These are phyloP conservation scores for Neolamprologus hecqui DNA, from an alignment of 2,113 vertebrate species.

Conservation along the genomic window DNA sequence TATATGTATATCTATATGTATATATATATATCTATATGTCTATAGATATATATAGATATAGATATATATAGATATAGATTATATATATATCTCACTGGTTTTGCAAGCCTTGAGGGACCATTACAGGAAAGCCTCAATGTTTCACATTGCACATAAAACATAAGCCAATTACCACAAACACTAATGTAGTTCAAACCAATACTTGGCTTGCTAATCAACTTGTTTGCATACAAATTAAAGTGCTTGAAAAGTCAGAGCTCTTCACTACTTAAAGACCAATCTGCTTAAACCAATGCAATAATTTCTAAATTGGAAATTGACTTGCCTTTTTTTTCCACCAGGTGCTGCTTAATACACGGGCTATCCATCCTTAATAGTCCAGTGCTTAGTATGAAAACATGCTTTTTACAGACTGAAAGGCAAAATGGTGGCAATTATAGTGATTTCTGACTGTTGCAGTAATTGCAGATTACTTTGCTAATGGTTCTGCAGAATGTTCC, in stretches of 20 bases:
- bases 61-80: no score
- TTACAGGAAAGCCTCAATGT: constrained; percentile 27
- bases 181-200: constrained; percentile 63
- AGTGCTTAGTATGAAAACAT: constrained; percentile 37
- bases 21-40: not conserved
- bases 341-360: constrained; percentile 7
- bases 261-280: constrained; percentile 51
- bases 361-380: constrained; percentile 37
- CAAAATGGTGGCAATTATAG: constrained; percentile 46
- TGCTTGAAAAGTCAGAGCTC: constrained; percentile 56
- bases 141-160: constrained; percentile 59
- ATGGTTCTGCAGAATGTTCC: constrained; percentile 36
- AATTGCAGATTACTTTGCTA: constrained; percentile 55
- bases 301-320: constrained; percentile 61
- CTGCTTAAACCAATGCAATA: constrained; percentile 44
- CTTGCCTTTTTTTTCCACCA: constrained; percentile 23
- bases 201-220: constrained; percentile 57
- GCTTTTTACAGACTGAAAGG: constrained; percentile 29
- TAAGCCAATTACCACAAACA: constrained; percentile 61
- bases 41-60: no score
- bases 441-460: constrained; percentile 45
- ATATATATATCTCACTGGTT: not conserved
- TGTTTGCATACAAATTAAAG: constrained; percentile 67
- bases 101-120: constrained; percentile 23
- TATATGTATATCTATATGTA: no score